These are phyloP conservation scores for Troilus luridus DNA, from an alignment of 2,888 invertebrate genomes.

Conservation along the genomic window DNA sequence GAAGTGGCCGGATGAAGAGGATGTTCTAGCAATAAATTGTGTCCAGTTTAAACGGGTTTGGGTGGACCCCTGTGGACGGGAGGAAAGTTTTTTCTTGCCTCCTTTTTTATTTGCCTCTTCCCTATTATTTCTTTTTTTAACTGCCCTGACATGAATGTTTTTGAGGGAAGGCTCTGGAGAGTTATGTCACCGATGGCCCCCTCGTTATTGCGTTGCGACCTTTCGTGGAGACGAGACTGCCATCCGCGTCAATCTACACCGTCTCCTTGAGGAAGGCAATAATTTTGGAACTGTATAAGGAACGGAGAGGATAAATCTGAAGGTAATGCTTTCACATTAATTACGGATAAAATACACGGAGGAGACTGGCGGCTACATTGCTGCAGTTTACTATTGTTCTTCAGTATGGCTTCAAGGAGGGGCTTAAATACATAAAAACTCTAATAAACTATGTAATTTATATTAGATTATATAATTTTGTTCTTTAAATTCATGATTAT, in stretches of 20 bases:
- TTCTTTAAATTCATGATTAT: too few relatives aligned
- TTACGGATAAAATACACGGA: neutral
- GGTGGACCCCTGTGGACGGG: conserved; percentile 49
- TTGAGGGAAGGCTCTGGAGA: conserved; percentile 41
- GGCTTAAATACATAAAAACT: neutral
- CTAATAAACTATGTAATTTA: too few relatives aligned
- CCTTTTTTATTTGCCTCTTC: neutral
- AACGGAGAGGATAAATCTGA: neutral
- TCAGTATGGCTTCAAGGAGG: neutral
- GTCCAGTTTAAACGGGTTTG: conserved; percentile 52
- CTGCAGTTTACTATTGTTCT: neutral
- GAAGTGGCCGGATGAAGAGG: neutral
- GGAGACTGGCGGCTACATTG: neutral
- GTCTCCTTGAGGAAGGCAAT: neutral
- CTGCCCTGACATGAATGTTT: conserved; percentile 35
- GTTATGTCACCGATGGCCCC: conserved; percentile 37
- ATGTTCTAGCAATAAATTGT: conserved; percentile 42
- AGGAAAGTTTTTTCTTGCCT: conserved; percentile 15
- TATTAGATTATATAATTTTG: too few relatives aligned
- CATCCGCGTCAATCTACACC: conserved; percentile 23
- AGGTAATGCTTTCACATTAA: conserved; percentile 39
- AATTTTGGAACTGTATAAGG: conserved; percentile 39
- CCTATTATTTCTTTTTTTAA: conserved; percentile 22
- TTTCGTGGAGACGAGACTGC: conserved; percentile 4
- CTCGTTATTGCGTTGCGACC: conserved; percentile 45